Base-by-base conservation (phyloP, 2,888 invertebrate genomes). In the Thysanoteuthis rhombus region DNA sequence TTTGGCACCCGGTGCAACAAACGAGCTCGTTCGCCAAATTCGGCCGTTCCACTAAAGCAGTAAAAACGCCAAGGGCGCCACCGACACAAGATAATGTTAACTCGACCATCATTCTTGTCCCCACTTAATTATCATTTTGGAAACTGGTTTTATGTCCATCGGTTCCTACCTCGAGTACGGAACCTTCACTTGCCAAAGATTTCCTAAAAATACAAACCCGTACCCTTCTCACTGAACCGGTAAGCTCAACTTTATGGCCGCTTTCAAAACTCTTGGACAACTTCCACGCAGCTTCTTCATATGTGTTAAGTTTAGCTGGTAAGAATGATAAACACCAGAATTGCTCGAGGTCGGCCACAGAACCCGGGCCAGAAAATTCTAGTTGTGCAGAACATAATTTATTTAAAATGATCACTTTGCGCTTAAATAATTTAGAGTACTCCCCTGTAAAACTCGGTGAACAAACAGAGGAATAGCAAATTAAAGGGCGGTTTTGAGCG, bases 41-140 rank as follows among this genome's bases (percentile, higher is more conserved):
- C n/a, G n/a, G n/a, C n/a, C n/a, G n/a, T 75, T 75, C 10, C 75
- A 75, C n/a, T n/a, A 75, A 75, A 75, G 75, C 75, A 10, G 75
- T 75, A n/a, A 75, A 75, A 75, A 0, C 36, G 10, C n/a, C n/a
- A 36, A 1, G n/a, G 1, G n/a, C 75, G 16, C 75, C n/a, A 75
- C 36, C 75, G 75, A 16, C n/a, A 75, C n/a, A 19, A n/a, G n/a
- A n/a, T 36, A n/a, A 75, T 75, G 75, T 75, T n/a, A 75, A 36
- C 4, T 75, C 75, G n/a, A 36, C 75, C 75, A 75, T 75, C 36
- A n/a, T 36, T 75, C 16, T n/a, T 75, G n/a, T 75, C 75, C 75
- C n/a, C 75, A 75, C n/a, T n/a, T 75, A 75, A 75, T 75, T 75
- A 75, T 75, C 75, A 75, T 75, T 75, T 75, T 75, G 75, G 75